Conservation (phyloP, 2,797 vertebrate genomes). For the Chiropotes sagulatus region DNA sequence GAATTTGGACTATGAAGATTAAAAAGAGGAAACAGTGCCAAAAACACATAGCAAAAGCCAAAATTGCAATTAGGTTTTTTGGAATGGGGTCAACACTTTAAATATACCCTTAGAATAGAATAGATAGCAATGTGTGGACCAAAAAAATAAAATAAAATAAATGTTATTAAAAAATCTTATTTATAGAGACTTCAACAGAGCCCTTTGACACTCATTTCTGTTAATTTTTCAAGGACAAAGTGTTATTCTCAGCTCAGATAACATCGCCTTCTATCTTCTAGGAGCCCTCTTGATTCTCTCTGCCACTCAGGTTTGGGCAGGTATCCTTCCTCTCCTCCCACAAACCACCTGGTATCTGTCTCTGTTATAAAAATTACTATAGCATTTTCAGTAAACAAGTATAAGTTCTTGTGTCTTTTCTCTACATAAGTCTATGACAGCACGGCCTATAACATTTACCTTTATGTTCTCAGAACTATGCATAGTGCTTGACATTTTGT, state of each 20-base stretch:
- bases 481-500: not conserved
- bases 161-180: slow-evolving; percentile 18
- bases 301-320: not conserved
- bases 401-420: not conserved
- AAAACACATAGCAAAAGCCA: slow-evolving; percentile 11
- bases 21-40: not conserved
- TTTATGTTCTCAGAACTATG: not conserved
- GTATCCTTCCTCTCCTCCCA: not conserved
- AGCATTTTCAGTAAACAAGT: not conserved
- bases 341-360: not conserved
- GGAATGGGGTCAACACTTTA: slow-evolving; percentile 24
- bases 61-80: slow-evolving; percentile 40
- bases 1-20: not conserved
- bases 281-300: not conserved
- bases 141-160: not conserved
- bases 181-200: not conserved
- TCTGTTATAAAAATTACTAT: not conserved
- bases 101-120: slow-evolving; percentile 18
- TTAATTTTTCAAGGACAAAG: slow-evolving; percentile 13
- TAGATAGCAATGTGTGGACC: not conserved
- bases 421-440: not conserved
- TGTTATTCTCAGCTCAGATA: not conserved
- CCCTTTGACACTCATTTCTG: not conserved
- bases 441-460: not conserved
- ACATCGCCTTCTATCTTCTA: not conserved